Conservation (phyloP, 92 coral and sea anemone genomes). For the Porites evermanni region DNA sequence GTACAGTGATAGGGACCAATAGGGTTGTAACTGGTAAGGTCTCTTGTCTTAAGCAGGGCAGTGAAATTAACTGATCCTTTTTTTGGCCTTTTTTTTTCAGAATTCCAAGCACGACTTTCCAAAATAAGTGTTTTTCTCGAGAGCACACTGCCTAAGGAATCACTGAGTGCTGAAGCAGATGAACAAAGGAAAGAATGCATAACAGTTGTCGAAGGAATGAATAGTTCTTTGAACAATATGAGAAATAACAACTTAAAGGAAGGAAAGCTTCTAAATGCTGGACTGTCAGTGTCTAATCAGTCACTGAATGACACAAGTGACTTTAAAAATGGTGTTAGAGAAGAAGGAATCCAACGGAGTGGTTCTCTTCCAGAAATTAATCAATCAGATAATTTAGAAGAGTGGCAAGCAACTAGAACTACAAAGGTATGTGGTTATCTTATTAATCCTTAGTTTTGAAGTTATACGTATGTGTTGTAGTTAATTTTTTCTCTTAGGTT, state of each 20-base stretch:
- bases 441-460: too few relatives aligned
- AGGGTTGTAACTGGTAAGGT: too few relatives aligned
- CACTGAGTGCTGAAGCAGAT: conserved; percentile 85
- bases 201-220: conserved; percentile 69
- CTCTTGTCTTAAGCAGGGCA: too few relatives aligned
- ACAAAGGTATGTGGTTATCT: conserved; percentile 38
- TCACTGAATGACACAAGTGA: conserved; percentile 65
- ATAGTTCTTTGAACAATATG: conserved; percentile 65
- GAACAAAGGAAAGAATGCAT: conserved; percentile 78
- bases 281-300: conserved; percentile 83
- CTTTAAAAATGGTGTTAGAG: conserved; percentile 48
- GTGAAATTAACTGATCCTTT: neutral
- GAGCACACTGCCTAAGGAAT: conserved; percentile 75
- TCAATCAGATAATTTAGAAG: conserved; percentile 37
- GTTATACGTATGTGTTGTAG: too few relatives aligned
- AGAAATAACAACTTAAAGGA: conserved; percentile 50
- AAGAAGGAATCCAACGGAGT: conserved; percentile 73
- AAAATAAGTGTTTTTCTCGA: conserved; percentile 80
- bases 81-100: conserved; percentile 21
- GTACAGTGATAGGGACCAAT: too few relatives aligned
- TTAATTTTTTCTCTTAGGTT: too few relatives aligned
- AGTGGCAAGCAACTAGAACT: conserved; percentile 46
- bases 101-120: conserved; percentile 67
- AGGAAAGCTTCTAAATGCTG: conserved; percentile 60
- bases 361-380: conserved; percentile 77